phyloP scores from a whole-genome alignment of 2,113 vertebrate genomes.

The Hippotragus niger region DNA sequence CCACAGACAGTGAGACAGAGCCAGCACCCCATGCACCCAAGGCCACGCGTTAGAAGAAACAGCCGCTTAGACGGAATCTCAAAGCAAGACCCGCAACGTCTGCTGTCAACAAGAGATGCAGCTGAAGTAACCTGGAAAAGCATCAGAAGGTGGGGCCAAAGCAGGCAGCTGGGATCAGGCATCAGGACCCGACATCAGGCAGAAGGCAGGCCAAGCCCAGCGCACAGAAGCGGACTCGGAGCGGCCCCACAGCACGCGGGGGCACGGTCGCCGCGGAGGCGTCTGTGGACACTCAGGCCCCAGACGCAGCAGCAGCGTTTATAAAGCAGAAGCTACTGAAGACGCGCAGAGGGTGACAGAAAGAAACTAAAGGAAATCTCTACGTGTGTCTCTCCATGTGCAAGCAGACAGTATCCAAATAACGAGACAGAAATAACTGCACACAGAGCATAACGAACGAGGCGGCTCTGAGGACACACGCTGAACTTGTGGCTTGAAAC shows the following conservation, averaged over 20 bases:
- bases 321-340: no score
- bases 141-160: neutral
- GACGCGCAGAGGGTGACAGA: rapidly evolving
- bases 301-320: neutral
- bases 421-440: neutral
- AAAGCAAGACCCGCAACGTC: neutral
- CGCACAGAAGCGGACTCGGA: rapidly evolving
- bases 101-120: no score
- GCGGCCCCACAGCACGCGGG: rapidly evolving
- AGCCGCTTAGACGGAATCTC: neutral
- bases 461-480: neutral
- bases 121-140: neutral
- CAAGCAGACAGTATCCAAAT: no score
- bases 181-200: rapidly evolving
- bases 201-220: neutral
- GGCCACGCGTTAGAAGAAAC: neutral
- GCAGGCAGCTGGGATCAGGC: neutral
- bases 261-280: rapidly evolving
- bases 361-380: neutral
- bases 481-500: neutral
- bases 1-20: neutral
- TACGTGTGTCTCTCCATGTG: neutral
- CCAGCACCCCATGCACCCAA: no score
- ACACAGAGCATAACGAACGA: rapidly evolving
- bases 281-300: rapidly evolving